A percentile compares a stretch with the other conserved stretches of the same genome.
Conservation (phyloP, 2,888 invertebrate genomes). For the Drosophila seclusa region DNA sequence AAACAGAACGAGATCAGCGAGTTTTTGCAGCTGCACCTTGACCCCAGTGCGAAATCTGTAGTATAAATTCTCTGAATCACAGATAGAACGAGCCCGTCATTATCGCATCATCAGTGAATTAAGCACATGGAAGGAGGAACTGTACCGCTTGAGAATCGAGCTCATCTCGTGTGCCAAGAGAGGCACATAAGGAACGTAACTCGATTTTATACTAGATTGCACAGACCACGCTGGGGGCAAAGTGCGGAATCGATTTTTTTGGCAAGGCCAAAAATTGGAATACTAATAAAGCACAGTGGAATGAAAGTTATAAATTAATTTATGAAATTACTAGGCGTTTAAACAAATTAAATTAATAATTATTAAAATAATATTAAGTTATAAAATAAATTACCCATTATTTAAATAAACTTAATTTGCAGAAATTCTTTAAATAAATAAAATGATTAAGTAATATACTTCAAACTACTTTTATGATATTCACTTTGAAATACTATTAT, state of each 20-base stretch:
- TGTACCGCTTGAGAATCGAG: constrained; percentile 37
- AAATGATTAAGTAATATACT: neutral
- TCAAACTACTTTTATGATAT: neutral
- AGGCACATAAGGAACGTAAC: constrained; percentile 1
- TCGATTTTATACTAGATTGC: constrained; percentile 2
- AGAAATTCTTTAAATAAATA: neutral
- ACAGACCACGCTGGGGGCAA: neutral
- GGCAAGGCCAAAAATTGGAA: neutral
- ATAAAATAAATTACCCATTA: neutral
- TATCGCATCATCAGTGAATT: constrained; percentile 43
- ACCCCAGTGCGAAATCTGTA: constrained; percentile 31
- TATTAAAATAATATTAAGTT: neutral
- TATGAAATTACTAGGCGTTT: neutral
- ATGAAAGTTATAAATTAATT: constrained; percentile 14
- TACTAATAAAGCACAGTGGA: constrained; percentile 12
- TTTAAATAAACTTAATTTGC: neutral
- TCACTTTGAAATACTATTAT: neutral
- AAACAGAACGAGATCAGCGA: constrained; percentile 32
- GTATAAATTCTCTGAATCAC: constrained; percentile 28
- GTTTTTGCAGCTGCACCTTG: constrained; percentile 44
- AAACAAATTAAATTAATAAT: neutral
- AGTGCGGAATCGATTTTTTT: neutral
- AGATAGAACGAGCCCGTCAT: constrained; percentile 9
- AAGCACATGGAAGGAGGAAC: constrained; percentile 34
- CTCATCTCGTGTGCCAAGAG: constrained; percentile 21